Conservation (phyloP, 2,888 invertebrate species). For the Sympetrum striolatum region DNA sequence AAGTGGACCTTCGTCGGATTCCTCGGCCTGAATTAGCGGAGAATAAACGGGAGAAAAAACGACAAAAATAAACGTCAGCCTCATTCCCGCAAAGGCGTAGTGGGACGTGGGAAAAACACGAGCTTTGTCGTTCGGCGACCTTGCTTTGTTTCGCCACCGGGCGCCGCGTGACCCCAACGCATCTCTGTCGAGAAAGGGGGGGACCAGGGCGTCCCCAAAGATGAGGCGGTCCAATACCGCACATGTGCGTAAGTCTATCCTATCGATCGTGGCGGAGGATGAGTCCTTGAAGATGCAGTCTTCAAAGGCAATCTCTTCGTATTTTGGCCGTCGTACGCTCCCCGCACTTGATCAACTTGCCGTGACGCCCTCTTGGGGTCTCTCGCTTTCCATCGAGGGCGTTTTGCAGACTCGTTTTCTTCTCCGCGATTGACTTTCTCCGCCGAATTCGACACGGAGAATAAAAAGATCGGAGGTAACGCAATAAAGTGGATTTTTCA, state of each 20-base stretch:
- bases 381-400: background rate
- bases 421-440: too few species aligned
- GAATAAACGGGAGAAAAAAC: background rate
- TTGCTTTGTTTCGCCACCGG: conserved; percentile 31
- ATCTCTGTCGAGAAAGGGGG: background rate
- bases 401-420: too few species aligned
- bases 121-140: conserved; percentile 21
- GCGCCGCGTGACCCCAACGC: conserved; percentile 11
- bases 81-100: conserved; percentile 6
- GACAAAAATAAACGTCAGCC: background rate
- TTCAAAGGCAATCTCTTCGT: background rate
- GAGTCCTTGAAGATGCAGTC: background rate
- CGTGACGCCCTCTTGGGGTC: background rate
- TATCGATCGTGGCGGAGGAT: background rate
- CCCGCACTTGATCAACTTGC: background rate
- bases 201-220: background rate
- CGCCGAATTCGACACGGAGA: too few species aligned
- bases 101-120: conserved; percentile 20
- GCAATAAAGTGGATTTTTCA: background rate
- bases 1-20: background rate
- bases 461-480: background rate
- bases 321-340: background rate
- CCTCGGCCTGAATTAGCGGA: background rate
- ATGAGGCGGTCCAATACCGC: background rate
- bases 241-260: background rate